Conservation (phyloP, 2,113 vertebrate species). For the Neodon shergylaensis region DNA sequence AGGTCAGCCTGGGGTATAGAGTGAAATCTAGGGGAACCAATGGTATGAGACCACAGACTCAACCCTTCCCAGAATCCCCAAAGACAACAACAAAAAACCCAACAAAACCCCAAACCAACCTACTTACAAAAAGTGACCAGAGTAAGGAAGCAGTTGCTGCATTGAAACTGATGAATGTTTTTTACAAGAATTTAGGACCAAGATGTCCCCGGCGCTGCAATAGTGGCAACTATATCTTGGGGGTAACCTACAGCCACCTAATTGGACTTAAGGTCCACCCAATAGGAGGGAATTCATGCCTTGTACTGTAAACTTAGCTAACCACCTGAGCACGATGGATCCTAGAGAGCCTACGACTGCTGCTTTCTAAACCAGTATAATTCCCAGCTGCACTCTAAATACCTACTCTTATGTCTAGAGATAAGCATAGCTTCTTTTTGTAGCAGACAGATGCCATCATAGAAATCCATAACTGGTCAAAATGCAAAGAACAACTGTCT, state of each 20-base stretch:
- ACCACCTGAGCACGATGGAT: background rate
- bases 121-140: slow-evolving; percentile 40
- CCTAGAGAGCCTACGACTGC: background rate
- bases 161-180: slow-evolving; percentile 29
- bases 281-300: background rate
- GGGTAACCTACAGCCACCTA: background rate
- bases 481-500: background rate
- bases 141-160: slow-evolving; percentile 26
- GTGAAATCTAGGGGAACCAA: background rate
- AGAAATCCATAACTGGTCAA: background rate
- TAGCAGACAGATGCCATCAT: background rate
- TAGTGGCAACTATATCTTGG: background rate
- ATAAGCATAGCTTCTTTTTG: background rate
- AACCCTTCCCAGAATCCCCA: background rate
- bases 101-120: background rate
- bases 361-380: too few relatives aligned
- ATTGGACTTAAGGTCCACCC: background rate
- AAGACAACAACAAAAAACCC: background rate
- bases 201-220: background rate
- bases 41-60: background rate
- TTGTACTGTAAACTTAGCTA: background rate
- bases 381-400: background rate
- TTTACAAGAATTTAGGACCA: background rate
- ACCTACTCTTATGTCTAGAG: background rate
- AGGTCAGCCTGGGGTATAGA: background rate